These are phyloP conservation scores for Sebastes hubbsi DNA, from an alignment of 2,797 vertebrate genomes.

Conservation along the genomic window DNA sequence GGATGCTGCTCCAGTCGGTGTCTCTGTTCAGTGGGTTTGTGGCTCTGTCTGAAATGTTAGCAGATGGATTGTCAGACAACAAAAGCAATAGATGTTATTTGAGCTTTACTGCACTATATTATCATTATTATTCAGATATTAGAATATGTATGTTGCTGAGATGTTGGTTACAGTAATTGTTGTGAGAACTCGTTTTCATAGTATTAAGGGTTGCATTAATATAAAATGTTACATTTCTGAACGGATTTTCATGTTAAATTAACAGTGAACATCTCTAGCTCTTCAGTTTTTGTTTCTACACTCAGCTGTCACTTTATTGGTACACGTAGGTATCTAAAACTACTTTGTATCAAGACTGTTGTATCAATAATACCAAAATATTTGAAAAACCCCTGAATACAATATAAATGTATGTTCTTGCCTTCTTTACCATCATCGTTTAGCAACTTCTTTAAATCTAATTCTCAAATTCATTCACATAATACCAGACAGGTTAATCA, in stretches of 20 bases:
- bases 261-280: neutral
- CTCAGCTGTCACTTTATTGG: neutral
- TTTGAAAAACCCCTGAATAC: neutral
- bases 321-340: neutral
- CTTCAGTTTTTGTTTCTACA: neutral
- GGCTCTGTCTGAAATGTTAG: slow-evolving; percentile 87
- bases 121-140: neutral
- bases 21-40: slow-evolving; percentile 96
- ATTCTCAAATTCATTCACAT: too few species aligned
- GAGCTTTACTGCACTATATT: neutral
- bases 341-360: neutral
- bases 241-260: neutral
- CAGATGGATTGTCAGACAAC: neutral
- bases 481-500: too few species aligned
- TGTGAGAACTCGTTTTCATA: neutral
- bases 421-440: too few species aligned
- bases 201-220: neutral
- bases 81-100: neutral
- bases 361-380: neutral
- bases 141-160: neutral
- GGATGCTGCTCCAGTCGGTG: slow-evolving; percentile 93
- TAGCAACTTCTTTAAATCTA: too few species aligned
- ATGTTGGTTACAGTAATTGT: neutral
- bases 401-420: accelerated
- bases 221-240: neutral